Conservation (phyloP, 1,140 invertebrate genomes). For the Cryptotermes secundus region DNA sequence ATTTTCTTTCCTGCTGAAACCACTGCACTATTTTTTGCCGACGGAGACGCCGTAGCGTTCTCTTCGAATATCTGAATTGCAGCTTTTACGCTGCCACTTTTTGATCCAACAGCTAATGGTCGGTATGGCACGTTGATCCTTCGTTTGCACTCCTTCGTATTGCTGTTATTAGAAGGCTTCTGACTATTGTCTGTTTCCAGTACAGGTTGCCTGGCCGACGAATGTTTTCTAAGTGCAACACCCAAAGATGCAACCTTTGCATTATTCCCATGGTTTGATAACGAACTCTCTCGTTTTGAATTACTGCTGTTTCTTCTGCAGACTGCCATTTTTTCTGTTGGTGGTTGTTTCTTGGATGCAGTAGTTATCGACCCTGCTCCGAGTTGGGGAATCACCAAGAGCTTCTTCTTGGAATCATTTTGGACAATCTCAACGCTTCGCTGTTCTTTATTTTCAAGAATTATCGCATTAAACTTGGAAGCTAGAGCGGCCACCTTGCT, state of each 20-base stretch:
- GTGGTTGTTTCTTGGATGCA: not conserved
- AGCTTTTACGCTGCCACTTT: conserved; percentile 33
- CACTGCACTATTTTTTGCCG: not conserved
- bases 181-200: not conserved
- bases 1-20: not conserved
- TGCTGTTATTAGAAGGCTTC: not conserved
- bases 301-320: not conserved
- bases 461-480: conserved; percentile 39
- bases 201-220: not conserved
- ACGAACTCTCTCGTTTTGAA: not conserved
- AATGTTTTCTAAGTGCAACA: not conserved
- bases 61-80: conserved; percentile 36
- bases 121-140: not conserved
- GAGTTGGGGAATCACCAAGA: not conserved
- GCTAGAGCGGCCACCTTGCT: conserved; percentile 36
- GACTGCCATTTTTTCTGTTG: not conserved
- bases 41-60: not conserved
- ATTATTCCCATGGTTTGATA: too few relatives aligned
- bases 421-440: not conserved
- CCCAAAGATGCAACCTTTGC: not conserved
- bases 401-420: not conserved
- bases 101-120: conserved; percentile 8
- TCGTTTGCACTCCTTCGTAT: not conserved
- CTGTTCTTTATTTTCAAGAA: conserved; percentile 32
- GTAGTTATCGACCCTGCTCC: not conserved